Evolutionary conservation across 2,888 invertebrate species (phyloP).

Genomic region (Chloroclysta siterata): DNA sequence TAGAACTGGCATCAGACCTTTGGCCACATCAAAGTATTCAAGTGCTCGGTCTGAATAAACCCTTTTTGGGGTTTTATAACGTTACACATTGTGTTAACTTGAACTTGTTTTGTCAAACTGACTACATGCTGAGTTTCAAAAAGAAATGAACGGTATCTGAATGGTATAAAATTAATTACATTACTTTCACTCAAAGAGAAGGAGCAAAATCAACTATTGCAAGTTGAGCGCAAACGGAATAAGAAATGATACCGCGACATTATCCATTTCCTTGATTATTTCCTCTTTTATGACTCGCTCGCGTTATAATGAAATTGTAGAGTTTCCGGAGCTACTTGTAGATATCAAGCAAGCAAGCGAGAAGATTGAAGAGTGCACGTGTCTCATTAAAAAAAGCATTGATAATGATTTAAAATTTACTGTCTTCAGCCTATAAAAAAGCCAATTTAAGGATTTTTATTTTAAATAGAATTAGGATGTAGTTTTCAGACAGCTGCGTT

Average conservation of each 20-base stretch:
- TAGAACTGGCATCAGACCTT: too few relatives aligned
- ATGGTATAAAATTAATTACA: not conserved
- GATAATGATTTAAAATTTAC: too few relatives aligned
- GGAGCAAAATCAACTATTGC: not conserved
- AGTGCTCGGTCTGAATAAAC: too few relatives aligned
- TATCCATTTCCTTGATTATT: slow-evolving; percentile 53
- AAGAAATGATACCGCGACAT: slow-evolving; percentile 38
- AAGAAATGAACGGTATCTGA: not conserved
- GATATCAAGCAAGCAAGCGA: not conserved
- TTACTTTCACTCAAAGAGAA: not conserved
- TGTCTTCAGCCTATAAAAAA: too few relatives aligned
- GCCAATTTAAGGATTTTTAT: too few relatives aligned
- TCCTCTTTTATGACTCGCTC: slow-evolving; percentile 42
- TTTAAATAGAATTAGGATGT: too few relatives aligned
- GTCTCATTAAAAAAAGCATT: too few relatives aligned
- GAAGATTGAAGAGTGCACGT: not conserved
- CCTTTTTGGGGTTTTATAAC: too few relatives aligned
- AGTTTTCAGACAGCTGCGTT: too few relatives aligned
- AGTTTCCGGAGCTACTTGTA: slow-evolving; percentile 19
- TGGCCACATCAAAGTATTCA: too few relatives aligned
- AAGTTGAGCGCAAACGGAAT: slow-evolving; percentile 29
- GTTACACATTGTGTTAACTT: too few relatives aligned
- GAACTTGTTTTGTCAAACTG: too few relatives aligned
- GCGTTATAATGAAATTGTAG: slow-evolving; percentile 42
- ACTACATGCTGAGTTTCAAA: not conserved